phyloP scores from a whole-genome alignment of 2,888 invertebrate species.

The Pandemis corylana region DNA sequence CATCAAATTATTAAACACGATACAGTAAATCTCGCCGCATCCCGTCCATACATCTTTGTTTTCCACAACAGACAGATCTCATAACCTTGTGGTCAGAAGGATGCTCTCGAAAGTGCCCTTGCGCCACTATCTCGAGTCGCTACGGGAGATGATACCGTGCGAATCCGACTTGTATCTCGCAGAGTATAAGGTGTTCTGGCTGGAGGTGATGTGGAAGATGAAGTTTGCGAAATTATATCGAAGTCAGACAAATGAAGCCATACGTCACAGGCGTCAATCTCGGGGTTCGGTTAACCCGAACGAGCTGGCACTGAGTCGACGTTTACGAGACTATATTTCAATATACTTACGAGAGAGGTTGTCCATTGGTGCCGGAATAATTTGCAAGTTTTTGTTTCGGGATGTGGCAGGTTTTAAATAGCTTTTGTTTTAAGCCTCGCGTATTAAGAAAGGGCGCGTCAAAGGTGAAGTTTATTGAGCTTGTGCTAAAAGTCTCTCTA shows the following conservation, averaged over 20 bases:
- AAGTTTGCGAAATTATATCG: slow-evolving; percentile 72
- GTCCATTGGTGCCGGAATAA: slow-evolving; percentile 58
- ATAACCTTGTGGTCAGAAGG: slow-evolving; percentile 76
- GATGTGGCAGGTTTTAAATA: background rate
- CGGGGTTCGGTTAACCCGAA: slow-evolving; percentile 72
- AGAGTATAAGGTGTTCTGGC: slow-evolving; percentile 33
- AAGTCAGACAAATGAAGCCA: slow-evolving; percentile 82
- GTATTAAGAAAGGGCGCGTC: slow-evolving; percentile 12
- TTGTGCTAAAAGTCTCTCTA: background rate
- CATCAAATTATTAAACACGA: slow-evolving; percentile 55
- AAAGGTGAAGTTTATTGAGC: slow-evolving; percentile 19
- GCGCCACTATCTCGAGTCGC: slow-evolving; percentile 46
- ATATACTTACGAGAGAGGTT: slow-evolving; percentile 79
- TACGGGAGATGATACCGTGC: background rate
- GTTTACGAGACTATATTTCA: slow-evolving; percentile 83
- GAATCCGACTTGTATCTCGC: slow-evolving; percentile 48
- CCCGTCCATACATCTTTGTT: slow-evolving; percentile 78
- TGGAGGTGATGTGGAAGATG: slow-evolving; percentile 36
- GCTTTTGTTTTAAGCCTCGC: slow-evolving; percentile 3
- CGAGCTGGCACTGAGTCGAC: slow-evolving; percentile 69
- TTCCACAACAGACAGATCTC: slow-evolving; percentile 73
- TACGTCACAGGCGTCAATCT: slow-evolving; percentile 76
- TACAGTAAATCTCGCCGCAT: slow-evolving; percentile 71
- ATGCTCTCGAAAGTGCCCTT: slow-evolving; percentile 63
- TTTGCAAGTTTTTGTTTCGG: background rate